Evolutionary conservation across 2,113 vertebrate genomes (phyloP).

Genomic region (Cyprinodon variegatus): DNA sequence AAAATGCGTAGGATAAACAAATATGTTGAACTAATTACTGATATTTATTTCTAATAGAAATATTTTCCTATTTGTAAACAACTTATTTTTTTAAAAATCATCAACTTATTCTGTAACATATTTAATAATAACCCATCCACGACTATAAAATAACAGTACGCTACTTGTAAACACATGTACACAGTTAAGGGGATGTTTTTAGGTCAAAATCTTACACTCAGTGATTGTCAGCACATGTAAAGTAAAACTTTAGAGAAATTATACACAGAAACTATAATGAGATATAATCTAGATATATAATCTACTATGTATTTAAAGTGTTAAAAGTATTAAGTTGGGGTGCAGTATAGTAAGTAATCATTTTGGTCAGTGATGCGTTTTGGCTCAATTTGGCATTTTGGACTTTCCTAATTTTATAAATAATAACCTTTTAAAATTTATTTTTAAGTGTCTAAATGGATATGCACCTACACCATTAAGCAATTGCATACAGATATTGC

Average conservation of each 20-base stretch:
- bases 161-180: slow-evolving; percentile 9
- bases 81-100: background rate
- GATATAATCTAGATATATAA: too few species aligned
- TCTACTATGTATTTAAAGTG: background rate
- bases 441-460: too few species aligned
- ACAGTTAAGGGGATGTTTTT: slow-evolving; percentile 31
- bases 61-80: background rate
- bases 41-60: background rate
- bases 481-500: too few species aligned
- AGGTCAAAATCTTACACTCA: slow-evolving; percentile 39
- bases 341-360: slow-evolving; percentile 2
- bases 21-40: background rate
- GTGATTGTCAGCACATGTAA: slow-evolving; percentile 74
- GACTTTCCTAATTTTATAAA: too few species aligned
- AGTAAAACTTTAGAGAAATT: slow-evolving; percentile 55
- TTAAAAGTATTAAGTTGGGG: slow-evolving; percentile 10
- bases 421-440: too few species aligned
- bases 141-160: background rate
- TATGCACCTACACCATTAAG: too few species aligned
- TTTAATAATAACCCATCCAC: background rate
- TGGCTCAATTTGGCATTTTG: too few species aligned
- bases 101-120: background rate
- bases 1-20: background rate
- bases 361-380: background rate
- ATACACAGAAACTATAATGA: slow-evolving; percentile 27